Percentiles rank a stretch among this genome's conserved stretches.
Conservation (phyloP, 1,140 invertebrate genomes). For the Sesamia nonagrioides region DNA sequence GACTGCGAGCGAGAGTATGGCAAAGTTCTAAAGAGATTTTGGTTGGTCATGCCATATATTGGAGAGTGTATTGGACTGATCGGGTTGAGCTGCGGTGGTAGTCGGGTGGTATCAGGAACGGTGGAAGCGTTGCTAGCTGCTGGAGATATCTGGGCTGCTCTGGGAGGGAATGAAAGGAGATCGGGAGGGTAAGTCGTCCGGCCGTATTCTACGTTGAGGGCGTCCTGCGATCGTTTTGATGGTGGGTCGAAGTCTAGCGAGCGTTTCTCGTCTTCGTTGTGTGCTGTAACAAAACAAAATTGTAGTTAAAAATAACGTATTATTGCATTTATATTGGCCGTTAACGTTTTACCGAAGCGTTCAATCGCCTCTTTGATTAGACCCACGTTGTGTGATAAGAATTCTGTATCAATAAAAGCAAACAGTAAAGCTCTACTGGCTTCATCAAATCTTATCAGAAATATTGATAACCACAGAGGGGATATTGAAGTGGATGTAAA, state of each 20-base stretch:
- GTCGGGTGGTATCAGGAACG: slow-evolving; percentile 90
- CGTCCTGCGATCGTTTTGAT: slow-evolving; percentile 82
- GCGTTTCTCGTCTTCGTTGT: slow-evolving; percentile 90
- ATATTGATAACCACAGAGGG: not conserved
- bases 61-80: slow-evolving; percentile 87
- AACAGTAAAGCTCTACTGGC: slow-evolving; percentile 3
- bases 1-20: slow-evolving; percentile 92
- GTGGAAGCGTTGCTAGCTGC: slow-evolving; percentile 92
- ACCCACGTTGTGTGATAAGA: not conserved
- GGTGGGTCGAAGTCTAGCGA: slow-evolving; percentile 88
- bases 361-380: not conserved
- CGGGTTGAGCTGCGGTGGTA: slow-evolving; percentile 86
- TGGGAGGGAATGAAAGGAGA: slow-evolving; percentile 92
- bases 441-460: slow-evolving; percentile 6
- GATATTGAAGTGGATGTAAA: not conserved
- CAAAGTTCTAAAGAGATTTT: slow-evolving; percentile 90
- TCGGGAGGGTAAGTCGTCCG: slow-evolving; percentile 92
- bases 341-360: not conserved
- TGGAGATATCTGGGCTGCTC: slow-evolving; percentile 90
- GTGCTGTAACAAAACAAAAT: slow-evolving; percentile 80
- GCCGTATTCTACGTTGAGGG: slow-evolving; percentile 85
- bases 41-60: slow-evolving; percentile 87
- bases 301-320: not conserved
- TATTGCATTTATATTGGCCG: not conserved
- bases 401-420: not conserved